phyloP scores from a whole-genome alignment of 2,797 vertebrate species.

The Hirundo rustica region DNA sequence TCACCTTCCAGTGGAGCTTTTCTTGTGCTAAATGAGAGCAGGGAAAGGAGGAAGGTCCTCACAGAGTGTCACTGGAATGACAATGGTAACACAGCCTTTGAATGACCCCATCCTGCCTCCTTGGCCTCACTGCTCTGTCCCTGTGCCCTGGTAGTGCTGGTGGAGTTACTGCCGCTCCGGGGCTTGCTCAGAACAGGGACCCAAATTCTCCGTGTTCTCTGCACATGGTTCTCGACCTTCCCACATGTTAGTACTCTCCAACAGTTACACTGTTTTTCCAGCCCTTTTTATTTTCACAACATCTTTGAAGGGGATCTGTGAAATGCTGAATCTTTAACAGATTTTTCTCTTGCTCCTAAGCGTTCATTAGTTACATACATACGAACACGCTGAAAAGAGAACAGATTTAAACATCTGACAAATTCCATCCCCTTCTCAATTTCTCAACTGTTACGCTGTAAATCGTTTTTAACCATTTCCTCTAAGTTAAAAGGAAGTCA shows the following conservation, averaged over 20 bases:
- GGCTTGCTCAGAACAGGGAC: neutral
- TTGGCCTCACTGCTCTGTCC: neutral
- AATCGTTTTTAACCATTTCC: conserved; percentile 44
- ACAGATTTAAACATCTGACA: conserved; percentile 53
- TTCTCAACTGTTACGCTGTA: conserved; percentile 23
- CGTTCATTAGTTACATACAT: conserved; percentile 29
- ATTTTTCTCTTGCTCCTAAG: conserved; percentile 15
- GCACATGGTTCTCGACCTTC: neutral
- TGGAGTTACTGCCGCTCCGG: neutral
- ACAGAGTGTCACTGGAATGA: accelerated
- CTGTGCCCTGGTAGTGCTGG: neutral
- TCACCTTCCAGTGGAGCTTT: neutral
- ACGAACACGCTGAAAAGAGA: neutral
- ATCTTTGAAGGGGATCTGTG: conserved; percentile 26
- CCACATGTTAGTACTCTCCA: conserved; percentile 17
- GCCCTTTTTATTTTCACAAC: conserved; percentile 27
- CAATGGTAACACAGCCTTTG: neutral
- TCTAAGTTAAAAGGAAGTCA: conserved; percentile 20
- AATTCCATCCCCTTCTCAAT: conserved; percentile 49
- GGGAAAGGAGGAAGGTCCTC: neutral
- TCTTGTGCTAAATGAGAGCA: neutral
- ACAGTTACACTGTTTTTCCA: conserved; percentile 31
- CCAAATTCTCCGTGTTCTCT: neutral
- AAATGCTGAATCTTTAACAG: conserved; percentile 45
- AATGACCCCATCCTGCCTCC: neutral